Evolutionary conservation across 2,888 invertebrate species (phyloP).

Genomic region (Volucella zonaria): DNA sequence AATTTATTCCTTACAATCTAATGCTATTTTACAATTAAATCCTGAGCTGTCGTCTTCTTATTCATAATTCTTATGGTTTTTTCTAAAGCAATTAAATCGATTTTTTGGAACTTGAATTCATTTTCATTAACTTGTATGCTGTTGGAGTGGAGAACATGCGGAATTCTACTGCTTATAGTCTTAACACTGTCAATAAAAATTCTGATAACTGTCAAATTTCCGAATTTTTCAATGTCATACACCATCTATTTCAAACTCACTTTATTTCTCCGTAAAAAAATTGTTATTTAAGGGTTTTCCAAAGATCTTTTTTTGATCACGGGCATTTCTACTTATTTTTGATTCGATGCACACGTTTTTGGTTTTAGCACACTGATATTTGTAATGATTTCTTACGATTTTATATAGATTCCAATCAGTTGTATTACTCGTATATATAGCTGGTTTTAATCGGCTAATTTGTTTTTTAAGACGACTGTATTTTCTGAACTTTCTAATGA

Average conservation of each 20-base stretch:
- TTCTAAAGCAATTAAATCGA: background rate
- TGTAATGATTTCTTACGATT: background rate
- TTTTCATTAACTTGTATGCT: background rate
- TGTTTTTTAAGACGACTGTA: too few relatives aligned
- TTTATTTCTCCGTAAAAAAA: background rate
- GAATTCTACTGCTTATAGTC: background rate
- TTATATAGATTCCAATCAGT: slow-evolving; percentile 15
- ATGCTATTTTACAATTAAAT: background rate
- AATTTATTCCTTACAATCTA: background rate
- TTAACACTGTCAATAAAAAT: too few relatives aligned
- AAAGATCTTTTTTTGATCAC: slow-evolving; percentile 16
- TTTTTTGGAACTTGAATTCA: background rate
- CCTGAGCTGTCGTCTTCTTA: background rate
- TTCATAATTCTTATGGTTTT: background rate
- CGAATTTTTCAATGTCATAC: background rate
- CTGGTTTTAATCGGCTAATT: too few relatives aligned
- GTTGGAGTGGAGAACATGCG: background rate
- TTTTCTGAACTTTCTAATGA: too few relatives aligned
- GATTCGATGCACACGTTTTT: slow-evolving; percentile 1
- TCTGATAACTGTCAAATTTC: background rate
- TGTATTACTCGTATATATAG: background rate
- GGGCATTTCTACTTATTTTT: slow-evolving; percentile 8
- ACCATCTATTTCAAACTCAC: slow-evolving; percentile 2
- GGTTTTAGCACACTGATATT: background rate
- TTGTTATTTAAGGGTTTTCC: background rate